Percentiles rank a stretch among this genome's conserved stretches.
These are phyloP conservation scores for Limnephilus auricula DNA, from an alignment of 2,888 invertebrate genomes.

Conservation along the genomic window DNA sequence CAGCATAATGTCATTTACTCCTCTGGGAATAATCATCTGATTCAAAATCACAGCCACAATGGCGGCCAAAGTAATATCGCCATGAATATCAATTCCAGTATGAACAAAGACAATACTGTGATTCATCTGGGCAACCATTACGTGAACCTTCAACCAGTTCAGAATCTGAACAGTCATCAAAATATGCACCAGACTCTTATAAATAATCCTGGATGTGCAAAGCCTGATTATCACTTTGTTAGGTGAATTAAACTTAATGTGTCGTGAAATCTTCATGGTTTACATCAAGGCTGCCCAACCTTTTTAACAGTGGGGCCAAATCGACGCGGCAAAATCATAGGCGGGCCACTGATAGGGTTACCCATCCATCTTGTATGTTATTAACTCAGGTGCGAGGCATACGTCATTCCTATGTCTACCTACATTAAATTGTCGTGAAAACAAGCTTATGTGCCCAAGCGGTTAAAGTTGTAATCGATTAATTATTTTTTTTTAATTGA, in stretches of 20 bases:
- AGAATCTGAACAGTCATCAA: slow-evolving; percentile 4
- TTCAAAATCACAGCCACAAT: slow-evolving; percentile 18
- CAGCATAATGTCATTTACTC: slow-evolving; percentile 21
- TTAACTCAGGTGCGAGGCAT: too few relatives aligned
- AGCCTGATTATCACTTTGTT: slow-evolving; percentile 47
- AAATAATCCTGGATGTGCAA: neutral
- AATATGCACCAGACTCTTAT: slow-evolving; percentile 17
- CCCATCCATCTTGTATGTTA: too few relatives aligned
- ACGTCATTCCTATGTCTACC: too few relatives aligned
- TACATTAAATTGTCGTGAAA: too few relatives aligned
- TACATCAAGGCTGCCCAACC: too few relatives aligned
- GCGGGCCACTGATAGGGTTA: too few relatives aligned
- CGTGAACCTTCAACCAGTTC: slow-evolving; percentile 37
- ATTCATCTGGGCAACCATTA: slow-evolving; percentile 57
- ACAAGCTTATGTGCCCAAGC: too few relatives aligned
- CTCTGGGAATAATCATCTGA: slow-evolving; percentile 16
- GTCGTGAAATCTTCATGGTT: neutral
- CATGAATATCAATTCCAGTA: slow-evolving; percentile 45
- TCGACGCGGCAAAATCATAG: too few relatives aligned
- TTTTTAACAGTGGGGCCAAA: too few relatives aligned
- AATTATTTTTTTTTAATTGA: too few relatives aligned
- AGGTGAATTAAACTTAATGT: slow-evolving; percentile 37
- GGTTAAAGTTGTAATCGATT: too few relatives aligned
- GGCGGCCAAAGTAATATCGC: neutral
- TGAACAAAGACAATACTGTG: slow-evolving; percentile 49